Evolutionary conservation across 2,797 vertebrate species (phyloP), one percentile per base, ranked within the genome.

Genomic region (Sebastiscus albofasciatus): DNA sequence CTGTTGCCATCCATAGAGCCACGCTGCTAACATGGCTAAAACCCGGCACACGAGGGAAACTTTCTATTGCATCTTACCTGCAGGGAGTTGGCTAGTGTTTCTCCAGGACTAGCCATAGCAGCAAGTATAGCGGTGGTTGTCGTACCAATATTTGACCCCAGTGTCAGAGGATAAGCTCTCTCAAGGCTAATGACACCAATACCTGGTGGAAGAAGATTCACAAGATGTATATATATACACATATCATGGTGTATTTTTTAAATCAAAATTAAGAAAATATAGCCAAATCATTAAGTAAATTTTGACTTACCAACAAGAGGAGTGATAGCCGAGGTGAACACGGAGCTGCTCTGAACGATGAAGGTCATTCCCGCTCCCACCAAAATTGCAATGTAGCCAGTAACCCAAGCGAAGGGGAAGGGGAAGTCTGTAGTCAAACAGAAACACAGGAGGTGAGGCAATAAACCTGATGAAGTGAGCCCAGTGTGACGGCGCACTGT

Each of bases 351-450:
- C 93, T 99, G 99, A 5, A 99, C 97, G 0, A 99, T 94, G 5
- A 99, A 99, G 64, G 99, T 99, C 98, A 99, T 98, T 29, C 97
- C 98, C 0, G 99, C 98, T 58, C 99, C 99, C 13, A 98, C 97
- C 0, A 98, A 0, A 66, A 99, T 98, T 13, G 99, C 98, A 49
- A 99, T 89, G 90, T 99, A 99, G 20, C 99, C 99, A 0, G 98
- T 97, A 4, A 99, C 79, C 98, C 98, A 99, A 18, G 90, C 71
- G 75, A 99, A 99, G 9, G 99, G 99, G 89, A 97, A 99, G 1
- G 97, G 97, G 77, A 99, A 99, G 92, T 99, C 99, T 99, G 86
- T 0, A n/a, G 34, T 56, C 33, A 79, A 68, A 87, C 26, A 72
- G 60, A 78, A 78, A 80, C 16, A 67, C n/a, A 11, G 22, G 26